Percentiles rank a stretch among this genome's conserved stretches.
Evolutionary conservation across 2,797 vertebrate species (phyloP).

Genomic region (Brachyrhaphis roseni): DNA sequence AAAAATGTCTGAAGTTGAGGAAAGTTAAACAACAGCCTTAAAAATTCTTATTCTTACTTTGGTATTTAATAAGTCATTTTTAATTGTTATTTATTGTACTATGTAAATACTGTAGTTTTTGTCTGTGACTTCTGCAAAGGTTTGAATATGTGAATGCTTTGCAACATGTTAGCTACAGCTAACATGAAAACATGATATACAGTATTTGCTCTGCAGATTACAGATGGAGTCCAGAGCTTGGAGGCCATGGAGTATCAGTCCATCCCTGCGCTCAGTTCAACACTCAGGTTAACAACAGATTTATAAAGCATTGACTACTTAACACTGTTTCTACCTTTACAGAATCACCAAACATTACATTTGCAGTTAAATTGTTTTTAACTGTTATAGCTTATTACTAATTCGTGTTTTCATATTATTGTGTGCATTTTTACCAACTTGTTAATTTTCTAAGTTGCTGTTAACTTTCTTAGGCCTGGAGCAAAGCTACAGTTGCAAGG

Average conservation of each 20-base stretch:
- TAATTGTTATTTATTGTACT: not conserved
- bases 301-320: not conserved
- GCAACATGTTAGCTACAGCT: too few species aligned
- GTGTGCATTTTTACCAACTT: not conserved
- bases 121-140: not conserved
- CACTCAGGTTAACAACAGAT: constrained; percentile 73
- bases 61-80: not conserved
- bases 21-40: not conserved
- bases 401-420: not conserved
- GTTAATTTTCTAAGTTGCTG: constrained; percentile 1
- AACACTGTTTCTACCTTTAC: not conserved
- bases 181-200: constrained; percentile 1
- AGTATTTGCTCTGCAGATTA: constrained; percentile 79
- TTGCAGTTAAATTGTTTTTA: too few species aligned
- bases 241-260: constrained; percentile 94
- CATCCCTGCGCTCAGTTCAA: constrained; percentile 82
- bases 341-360: not conserved
- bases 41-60: not conserved
- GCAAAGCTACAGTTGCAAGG: constrained; percentile 92
- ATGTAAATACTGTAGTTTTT: not conserved
- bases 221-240: constrained; percentile 91
- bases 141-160: not conserved
- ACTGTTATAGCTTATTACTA: constrained; percentile 1
- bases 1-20: not conserved
- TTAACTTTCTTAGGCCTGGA: constrained; percentile 79